A percentile compares a stretch with the other conserved stretches of the same genome.
These are phyloP conservation scores for Ciconia maguari DNA, from an alignment of 2,113 vertebrate genomes.

Conservation along the genomic window DNA sequence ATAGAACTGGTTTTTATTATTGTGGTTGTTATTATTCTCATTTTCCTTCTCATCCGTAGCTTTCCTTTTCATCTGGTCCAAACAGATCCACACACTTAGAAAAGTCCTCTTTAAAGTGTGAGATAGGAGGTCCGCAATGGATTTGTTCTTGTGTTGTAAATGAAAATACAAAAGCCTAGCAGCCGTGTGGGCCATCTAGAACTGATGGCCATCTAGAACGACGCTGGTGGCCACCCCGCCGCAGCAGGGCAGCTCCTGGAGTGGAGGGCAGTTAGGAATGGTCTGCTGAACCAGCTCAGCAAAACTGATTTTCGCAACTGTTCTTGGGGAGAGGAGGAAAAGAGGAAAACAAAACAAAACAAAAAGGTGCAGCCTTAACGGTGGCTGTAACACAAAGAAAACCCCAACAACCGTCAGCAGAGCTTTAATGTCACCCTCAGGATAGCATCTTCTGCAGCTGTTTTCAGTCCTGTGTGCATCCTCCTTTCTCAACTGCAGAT, in stretches of 20 bases:
- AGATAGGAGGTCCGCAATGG: conserved; percentile 4
- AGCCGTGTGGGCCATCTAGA: neutral
- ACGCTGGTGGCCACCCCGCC: neutral
- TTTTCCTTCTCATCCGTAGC: conserved; percentile 21
- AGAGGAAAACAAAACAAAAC: neutral
- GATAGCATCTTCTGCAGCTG: neutral
- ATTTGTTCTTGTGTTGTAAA: conserved; percentile 37
- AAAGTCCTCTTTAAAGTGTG: neutral
- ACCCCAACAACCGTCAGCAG: neutral
- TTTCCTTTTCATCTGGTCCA: conserved; percentile 56
- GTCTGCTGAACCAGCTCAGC: neutral
- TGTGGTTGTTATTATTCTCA: neutral
- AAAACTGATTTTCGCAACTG: neutral
- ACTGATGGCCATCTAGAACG: neutral
- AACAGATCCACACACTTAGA: conserved; percentile 2
- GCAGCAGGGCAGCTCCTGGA: neutral
- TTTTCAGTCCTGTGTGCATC: neutral
- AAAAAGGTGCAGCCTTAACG: neutral
- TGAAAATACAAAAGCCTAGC: neutral
- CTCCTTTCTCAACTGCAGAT: conserved; percentile 7
- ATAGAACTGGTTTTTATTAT: neutral
- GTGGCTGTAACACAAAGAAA: neutral
- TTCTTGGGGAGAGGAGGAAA: neutral
- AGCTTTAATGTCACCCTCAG: neutral
- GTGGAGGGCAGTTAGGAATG: neutral